These are phyloP conservation scores for Coptodon rendalli DNA, from an alignment of 2,113 vertebrate species.

Conservation along the genomic window DNA sequence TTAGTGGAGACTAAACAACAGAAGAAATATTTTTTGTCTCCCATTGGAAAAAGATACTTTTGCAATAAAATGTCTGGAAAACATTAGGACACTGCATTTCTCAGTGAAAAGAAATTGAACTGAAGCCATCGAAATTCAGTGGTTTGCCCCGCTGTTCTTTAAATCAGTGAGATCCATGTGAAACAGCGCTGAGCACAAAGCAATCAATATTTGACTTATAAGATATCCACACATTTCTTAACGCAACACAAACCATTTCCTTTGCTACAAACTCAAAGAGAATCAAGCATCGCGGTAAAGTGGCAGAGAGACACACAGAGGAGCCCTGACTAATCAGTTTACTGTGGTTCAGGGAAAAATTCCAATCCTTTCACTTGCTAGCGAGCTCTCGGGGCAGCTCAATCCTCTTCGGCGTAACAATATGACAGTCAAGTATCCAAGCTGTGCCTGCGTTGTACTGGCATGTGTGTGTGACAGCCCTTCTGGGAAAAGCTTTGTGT, in stretches of 20 bases:
- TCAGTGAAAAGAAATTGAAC: neutral
- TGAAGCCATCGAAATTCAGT: neutral
- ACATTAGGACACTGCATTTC: neutral
- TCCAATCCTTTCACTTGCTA: slow-evolving; percentile 5
- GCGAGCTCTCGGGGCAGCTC: slow-evolving; percentile 7
- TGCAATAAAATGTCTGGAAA: slow-evolving; percentile 6
- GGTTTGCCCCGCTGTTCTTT: neutral
- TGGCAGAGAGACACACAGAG: neutral
- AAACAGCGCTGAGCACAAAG: neutral
- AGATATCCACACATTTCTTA: neutral
- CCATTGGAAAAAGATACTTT: neutral
- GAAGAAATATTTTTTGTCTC: neutral
- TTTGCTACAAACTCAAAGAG: neutral
- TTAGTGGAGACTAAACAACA: slow-evolving; percentile 6
- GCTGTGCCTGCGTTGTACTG: neutral
- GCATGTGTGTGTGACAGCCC: slow-evolving; percentile 8
- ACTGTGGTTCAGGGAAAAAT: slow-evolving; percentile 14
- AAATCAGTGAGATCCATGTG: slow-evolving; percentile 1
- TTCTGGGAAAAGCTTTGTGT: neutral
- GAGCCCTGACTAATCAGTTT: slow-evolving; percentile 26
- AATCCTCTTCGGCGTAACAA: neutral
- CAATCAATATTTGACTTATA: neutral
- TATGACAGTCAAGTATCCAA: slow-evolving; percentile 26
- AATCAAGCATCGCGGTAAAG: neutral
- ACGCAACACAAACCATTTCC: neutral